Conservation (phyloP, 2,888 invertebrate species). For the Neria commutata region DNA sequence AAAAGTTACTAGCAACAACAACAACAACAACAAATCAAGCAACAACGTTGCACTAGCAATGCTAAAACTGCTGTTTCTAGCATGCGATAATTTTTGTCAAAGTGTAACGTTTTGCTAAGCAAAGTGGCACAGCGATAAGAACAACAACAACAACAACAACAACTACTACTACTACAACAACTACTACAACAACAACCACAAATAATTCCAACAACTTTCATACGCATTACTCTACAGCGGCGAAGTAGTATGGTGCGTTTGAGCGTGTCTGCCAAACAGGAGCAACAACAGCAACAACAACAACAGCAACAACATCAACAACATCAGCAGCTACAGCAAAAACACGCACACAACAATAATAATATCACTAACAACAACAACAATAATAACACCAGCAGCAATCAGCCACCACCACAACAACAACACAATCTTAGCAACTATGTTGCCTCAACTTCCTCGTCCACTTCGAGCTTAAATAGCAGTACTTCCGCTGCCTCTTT, state of each 20-base stretch:
- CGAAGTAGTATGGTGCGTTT: conserved; percentile 58
- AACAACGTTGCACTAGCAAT: conserved; percentile 26
- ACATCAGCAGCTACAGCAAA: conserved; percentile 15
- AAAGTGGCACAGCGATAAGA: too few species aligned
- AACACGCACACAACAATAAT: conserved; percentile 30
- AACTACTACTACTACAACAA: not conserved
- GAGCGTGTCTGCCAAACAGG: conserved; percentile 52
- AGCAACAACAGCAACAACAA: conserved; percentile 38
- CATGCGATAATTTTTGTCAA: too few species aligned
- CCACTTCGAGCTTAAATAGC: conserved; percentile 45
- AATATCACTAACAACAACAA: conserved; percentile 33
- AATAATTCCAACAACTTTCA: not conserved
- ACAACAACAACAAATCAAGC: too few species aligned
- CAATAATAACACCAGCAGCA: conserved; percentile 10
- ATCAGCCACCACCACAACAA: too few species aligned
- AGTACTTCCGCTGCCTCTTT: conserved; percentile 35
- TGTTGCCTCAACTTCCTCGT: conserved; percentile 41
- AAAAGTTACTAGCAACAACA: conserved; percentile 30
- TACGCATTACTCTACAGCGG: not conserved
- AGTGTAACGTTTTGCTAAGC: conserved; percentile 7
- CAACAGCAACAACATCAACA: conserved; percentile 19
- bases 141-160: not conserved
- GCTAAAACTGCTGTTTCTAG: too few species aligned
- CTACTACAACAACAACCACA: not conserved
- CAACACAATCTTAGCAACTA: conserved; percentile 23